Percentiles rank a stretch among this genome's conserved stretches.
These are phyloP conservation scores for Lysandra bellargus DNA, from an alignment of 2,888 invertebrate genomes.

Conservation along the genomic window DNA sequence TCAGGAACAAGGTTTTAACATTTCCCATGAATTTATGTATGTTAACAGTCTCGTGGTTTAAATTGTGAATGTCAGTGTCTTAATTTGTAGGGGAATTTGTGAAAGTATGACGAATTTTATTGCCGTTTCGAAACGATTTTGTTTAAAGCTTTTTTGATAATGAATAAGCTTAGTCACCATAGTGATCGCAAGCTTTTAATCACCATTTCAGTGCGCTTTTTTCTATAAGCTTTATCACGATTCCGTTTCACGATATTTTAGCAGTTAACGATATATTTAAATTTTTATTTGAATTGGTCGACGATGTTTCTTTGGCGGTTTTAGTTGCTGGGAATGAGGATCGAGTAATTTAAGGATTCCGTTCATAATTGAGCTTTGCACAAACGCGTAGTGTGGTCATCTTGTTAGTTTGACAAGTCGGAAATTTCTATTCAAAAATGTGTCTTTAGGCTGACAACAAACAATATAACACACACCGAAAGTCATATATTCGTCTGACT, in stretches of 20 bases:
- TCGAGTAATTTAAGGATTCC: not conserved
- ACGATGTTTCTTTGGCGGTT: not conserved
- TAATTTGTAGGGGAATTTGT: constrained; percentile 47
- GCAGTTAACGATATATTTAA: not conserved
- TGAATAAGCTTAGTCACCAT: constrained; percentile 34
- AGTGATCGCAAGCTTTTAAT: constrained; percentile 35
- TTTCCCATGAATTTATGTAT: constrained; percentile 54
- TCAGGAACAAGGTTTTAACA: constrained; percentile 76
- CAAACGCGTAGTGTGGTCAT: not conserved
- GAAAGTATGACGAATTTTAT: constrained; percentile 42
- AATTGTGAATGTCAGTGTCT: constrained; percentile 60
- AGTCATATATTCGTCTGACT: not conserved
- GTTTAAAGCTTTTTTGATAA: constrained; percentile 42
- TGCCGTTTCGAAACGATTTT: constrained; percentile 45
- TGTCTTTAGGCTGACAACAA: not conserved
- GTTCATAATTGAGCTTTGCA: constrained; percentile 1
- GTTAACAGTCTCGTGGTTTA: constrained; percentile 61
- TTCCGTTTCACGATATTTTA: constrained; percentile 13
- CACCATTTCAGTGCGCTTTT: constrained; percentile 20
- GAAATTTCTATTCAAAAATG: not conserved
- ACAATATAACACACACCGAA: not conserved
- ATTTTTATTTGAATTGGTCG: constrained; percentile 5
- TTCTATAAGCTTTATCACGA: constrained; percentile 19
- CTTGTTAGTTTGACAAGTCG: not conserved
- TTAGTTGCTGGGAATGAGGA: constrained; percentile 12